Evolutionary conservation across 2,113 vertebrate genomes (phyloP).

Genomic region (Brachyistius frenatus): DNA sequence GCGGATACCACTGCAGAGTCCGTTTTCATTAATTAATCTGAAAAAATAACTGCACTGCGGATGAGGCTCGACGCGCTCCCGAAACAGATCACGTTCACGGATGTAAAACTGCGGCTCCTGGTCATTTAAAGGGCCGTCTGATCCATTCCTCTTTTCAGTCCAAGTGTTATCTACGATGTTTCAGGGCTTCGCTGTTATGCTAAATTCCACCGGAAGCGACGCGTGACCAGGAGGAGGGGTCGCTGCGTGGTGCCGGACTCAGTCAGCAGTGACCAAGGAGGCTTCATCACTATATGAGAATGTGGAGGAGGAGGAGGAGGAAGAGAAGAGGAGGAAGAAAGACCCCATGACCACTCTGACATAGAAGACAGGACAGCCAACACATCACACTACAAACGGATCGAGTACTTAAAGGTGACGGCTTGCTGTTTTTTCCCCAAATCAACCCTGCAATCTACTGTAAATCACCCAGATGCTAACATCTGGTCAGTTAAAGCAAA

Average conservation of each 20-base stretch:
- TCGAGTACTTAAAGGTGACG: slow-evolving; percentile 41
- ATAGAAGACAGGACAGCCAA: slow-evolving; percentile 15
- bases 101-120: not conserved
- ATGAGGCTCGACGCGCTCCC: too few species aligned
- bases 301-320: not conserved
- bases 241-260: slow-evolving; percentile 95
- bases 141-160: not conserved
- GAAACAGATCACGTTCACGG: too few species aligned
- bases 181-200: slow-evolving; percentile 95
- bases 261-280: slow-evolving; percentile 90
- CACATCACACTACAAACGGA: slow-evolving; percentile 25
- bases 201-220: slow-evolving; percentile 96
- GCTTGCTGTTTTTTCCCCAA: slow-evolving; percentile 9
- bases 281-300: slow-evolving; percentile 92
- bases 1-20: not conserved
- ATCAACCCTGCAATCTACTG: not conserved
- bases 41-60: too few species aligned
- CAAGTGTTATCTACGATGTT: not conserved
- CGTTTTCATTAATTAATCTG: not conserved
- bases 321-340: slow-evolving; percentile 5
- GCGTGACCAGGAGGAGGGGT: slow-evolving; percentile 93
- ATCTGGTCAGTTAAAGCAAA: slow-evolving; percentile 1
- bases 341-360: slow-evolving; percentile 5
- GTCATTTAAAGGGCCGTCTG: not conserved
- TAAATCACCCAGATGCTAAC: slow-evolving; percentile 7